A percentile compares a stretch with the other conserved stretches of the same genome.
Conservation (phyloP, 2,888 invertebrate species). For the Rosalia funebris region DNA sequence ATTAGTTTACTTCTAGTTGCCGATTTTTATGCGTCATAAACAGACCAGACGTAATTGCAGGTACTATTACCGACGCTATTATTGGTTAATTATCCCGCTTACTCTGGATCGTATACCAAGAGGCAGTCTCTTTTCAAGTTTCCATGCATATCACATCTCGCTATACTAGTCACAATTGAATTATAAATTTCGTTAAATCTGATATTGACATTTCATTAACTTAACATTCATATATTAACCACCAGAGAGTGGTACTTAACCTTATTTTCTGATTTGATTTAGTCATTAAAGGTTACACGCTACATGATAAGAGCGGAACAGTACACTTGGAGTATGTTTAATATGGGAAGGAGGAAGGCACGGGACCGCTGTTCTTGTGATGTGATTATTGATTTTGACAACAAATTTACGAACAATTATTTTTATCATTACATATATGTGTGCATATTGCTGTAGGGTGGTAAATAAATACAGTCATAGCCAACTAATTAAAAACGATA, state of each 20-base stretch:
- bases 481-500: too few relatives aligned
- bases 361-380: too few relatives aligned
- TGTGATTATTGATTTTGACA: too few relatives aligned
- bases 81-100: constrained; percentile 16
- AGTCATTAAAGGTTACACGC: constrained; percentile 9
- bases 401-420: too few relatives aligned
- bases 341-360: too few relatives aligned
- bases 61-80: constrained; percentile 3
- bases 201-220: constrained; percentile 38
- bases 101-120: neutral
- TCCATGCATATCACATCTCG: neutral
- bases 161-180: constrained; percentile 21
- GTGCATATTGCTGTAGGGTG: too few relatives aligned
- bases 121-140: constrained; percentile 9
- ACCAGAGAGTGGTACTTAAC: constrained; percentile 27
- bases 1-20: constrained; percentile 1
- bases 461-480: too few relatives aligned
- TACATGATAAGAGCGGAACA: constrained; percentile 5
- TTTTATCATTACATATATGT: too few relatives aligned
- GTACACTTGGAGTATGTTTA: too few relatives aligned
- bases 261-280: constrained; percentile 23
- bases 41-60: constrained; percentile 4
- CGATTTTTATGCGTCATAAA: neutral
- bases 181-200: constrained; percentile 33
- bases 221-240: constrained; percentile 29